Base-by-base conservation (phyloP, 1,140 invertebrate genomes). In the Notospermus geniculatus region DNA sequence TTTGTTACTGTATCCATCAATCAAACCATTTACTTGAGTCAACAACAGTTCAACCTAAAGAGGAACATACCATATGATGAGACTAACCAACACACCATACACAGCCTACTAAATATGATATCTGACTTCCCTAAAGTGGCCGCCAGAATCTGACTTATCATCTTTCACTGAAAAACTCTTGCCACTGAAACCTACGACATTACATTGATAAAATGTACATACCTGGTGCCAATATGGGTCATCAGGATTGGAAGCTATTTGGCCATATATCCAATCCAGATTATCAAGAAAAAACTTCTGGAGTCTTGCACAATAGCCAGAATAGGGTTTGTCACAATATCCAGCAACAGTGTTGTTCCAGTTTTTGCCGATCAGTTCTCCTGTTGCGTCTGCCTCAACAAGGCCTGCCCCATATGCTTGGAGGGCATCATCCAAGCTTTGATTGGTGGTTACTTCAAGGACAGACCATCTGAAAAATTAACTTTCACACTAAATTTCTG, bases 371-470 rank as follows among this genome's bases (percentile, higher is more conserved):
- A 95, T 93, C 28, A 92, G 82, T 66, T 89, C 87, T 25, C 61
- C 39, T 25, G 78, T 77, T 2, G 77, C 41, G 50, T 60, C 57
- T 0, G 92, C 92, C 80, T 95, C 93, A 0, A 91, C 82, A n/a
- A 92, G 83, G 7, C 93, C 93, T n/a, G 92, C 92, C 1, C 90
- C 89, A 75, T 89, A 93, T 0, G 91, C 91, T 82, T 95, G 93
- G 7, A 90, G 84, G 64, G 85, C 84, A 75, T 83, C 76, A 25
- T 62, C 52, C 41, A 64, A 71, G 2, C 19, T 54, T 7, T 59
- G 54, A 50, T 68, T 68, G 19, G 79, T 79, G 9, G 64, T 64
- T 1, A 82, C 64, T 54, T 72, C 69, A 30, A 82, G 63, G 36
- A 72, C 75, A n/a, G 75, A 69, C 78, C 78, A 80, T 43, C 79